Conservation (phyloP, 2,888 invertebrate genomes). For the Agriopis marginaria region DNA sequence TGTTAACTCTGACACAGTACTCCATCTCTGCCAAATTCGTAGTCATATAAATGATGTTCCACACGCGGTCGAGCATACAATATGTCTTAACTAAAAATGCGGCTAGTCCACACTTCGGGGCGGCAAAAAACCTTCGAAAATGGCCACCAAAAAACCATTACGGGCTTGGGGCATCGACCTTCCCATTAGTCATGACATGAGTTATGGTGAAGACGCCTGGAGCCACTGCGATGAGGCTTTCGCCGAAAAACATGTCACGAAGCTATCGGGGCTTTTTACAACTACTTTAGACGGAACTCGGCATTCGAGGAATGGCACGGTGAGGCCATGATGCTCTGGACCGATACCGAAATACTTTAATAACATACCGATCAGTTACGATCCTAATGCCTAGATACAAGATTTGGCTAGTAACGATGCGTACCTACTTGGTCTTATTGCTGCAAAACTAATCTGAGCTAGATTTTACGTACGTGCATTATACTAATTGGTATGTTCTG, state of each 20-base stretch:
- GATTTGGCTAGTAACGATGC: conserved; percentile 2
- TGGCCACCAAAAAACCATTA: conserved; percentile 46
- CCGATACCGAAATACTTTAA: conserved; percentile 22
- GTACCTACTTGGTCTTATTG: neutral
- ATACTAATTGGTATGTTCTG: neutral
- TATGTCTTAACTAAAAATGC: conserved; percentile 46
- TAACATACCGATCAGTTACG: conserved; percentile 20
- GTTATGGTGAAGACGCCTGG: conserved; percentile 43
- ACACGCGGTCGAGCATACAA: conserved; percentile 37
- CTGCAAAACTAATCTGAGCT: neutral
- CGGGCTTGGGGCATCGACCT: conserved; percentile 45
- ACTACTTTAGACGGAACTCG: conserved; percentile 30
- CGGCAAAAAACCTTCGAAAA: conserved; percentile 45
- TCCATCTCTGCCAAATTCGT: conserved; percentile 39
- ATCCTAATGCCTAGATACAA: conserved; percentile 10
- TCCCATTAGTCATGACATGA: conserved; percentile 50
- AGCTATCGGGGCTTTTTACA: conserved; percentile 34
- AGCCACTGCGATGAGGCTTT: conserved; percentile 46
- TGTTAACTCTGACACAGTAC: conserved; percentile 30
- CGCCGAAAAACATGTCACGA: conserved; percentile 49
- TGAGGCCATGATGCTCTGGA: conserved; percentile 10
- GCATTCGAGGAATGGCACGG: conserved; percentile 31
- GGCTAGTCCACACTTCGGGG: conserved; percentile 41
- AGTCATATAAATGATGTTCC: conserved; percentile 40
- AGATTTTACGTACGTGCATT: neutral